Evolutionary conservation across 2,113 vertebrate genomes (phyloP), one percentile per base, ranked within the genome.

Genomic region (Melospiza georgiana): DNA sequence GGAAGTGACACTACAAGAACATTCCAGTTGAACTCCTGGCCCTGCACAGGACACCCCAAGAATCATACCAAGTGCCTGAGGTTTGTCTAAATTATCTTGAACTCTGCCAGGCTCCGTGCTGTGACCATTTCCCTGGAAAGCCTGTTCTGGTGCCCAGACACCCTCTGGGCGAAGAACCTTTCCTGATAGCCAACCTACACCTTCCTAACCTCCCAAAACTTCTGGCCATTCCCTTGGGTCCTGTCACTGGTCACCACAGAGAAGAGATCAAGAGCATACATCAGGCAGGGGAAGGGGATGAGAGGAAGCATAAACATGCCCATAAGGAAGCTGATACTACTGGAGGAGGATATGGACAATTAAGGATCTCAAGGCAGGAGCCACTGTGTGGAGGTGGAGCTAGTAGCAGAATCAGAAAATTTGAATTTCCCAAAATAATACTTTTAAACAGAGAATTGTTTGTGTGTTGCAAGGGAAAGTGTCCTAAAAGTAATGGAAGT

Each of bases 91-190:
- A 46, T 6, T 5, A 11, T 19, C 46, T 19, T 52, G 39, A 52
- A 1, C 18, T 27, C 52, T 27, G 33, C 4, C 22, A 51, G 54
- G 37, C 21, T 59, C 0, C 0, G 3, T 69, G 33, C 28, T 28
- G 28, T 33, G 12, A n/a, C 6, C 27, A 12, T 15, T 54, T 3
- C 39, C 33, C 39, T 46, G 15, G 10, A 12, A 12, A 54, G 8
- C 8, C 12, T 54, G 3, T 16, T 4, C 39, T 10, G 5, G 12
- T 39, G 18, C 22, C 37, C 14, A 19, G 1, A 1, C 14, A 44
- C 2, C 11, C 22, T 19, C 37, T 86, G 46, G 22, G 15, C 5
- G 2, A 10, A 59, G 17, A 61, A 8, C 13, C 4, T 61, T 19
- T 61, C 63, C 55, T 54, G 4, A 54, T 39, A 54, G 11, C 9